A percentile compares a stretch with the other conserved stretches of the same genome.
Evolutionary conservation across 2,113 vertebrate genomes (phyloP).

Genomic region (Donacobius atricapilla): DNA sequence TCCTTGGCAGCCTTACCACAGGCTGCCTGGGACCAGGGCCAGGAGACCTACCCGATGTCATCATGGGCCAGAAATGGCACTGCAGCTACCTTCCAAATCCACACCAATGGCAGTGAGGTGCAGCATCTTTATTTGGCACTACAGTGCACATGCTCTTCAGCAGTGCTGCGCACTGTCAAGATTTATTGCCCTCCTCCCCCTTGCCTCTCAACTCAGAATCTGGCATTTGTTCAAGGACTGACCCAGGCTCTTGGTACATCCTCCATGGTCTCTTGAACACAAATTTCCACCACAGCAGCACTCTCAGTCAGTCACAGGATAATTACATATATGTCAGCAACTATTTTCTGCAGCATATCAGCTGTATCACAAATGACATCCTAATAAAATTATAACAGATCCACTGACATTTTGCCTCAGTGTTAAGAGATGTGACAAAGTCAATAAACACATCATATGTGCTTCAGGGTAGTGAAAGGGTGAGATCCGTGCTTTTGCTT

Average conservation of each 20-base stretch:
- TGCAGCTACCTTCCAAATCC: neutral
- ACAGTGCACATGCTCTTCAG: neutral
- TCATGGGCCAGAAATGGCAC: neutral
- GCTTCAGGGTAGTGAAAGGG: neutral
- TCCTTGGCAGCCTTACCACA: neutral
- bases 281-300: neutral
- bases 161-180: neutral
- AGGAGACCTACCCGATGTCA: neutral
- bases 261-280: neutral
- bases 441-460: neutral
- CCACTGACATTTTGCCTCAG: slow-evolving; percentile 41
- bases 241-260: neutral
- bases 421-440: slow-evolving; percentile 16
- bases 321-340: neutral
- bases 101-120: neutral
- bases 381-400: slow-evolving; percentile 26
- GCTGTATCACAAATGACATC: slow-evolving; percentile 15
- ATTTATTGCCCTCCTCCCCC: neutral
- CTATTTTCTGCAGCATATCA: neutral
- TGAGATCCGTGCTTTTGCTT: slow-evolving; percentile 6
- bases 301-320: neutral
- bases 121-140: neutral
- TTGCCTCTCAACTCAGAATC: neutral
- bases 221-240: neutral
- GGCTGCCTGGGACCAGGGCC: neutral